phyloP scores from a whole-genome alignment of 2,888 invertebrate genomes.

The Zaprionus lineosus region DNA sequence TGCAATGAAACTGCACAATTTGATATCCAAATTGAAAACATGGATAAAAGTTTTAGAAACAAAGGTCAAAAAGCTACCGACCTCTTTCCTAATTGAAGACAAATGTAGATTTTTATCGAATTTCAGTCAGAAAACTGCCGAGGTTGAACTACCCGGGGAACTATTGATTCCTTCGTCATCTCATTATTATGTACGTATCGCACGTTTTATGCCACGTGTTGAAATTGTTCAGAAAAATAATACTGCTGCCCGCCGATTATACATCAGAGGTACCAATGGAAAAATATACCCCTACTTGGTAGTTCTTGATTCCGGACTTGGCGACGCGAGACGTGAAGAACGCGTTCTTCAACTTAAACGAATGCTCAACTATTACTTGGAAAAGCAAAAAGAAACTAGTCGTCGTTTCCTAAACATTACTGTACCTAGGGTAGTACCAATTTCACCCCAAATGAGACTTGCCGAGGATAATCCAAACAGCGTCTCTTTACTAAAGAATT shows the following conservation, averaged over 20 bases:
- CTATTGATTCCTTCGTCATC: constrained; percentile 96
- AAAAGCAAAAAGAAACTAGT: constrained; percentile 97
- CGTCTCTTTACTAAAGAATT: constrained; percentile 92
- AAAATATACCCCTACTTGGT: constrained; percentile 98
- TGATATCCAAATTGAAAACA: constrained; percentile 96
- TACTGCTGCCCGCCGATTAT: constrained; percentile 93
- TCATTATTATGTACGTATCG: constrained; percentile 97
- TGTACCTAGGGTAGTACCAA: constrained; percentile 96
- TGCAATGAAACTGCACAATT: constrained; percentile 94
- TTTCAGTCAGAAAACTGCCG: constrained; percentile 97
- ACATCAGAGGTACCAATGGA: constrained; percentile 98
- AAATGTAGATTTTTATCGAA: constrained; percentile 97
- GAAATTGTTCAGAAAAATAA: constrained; percentile 98
- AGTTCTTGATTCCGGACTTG: constrained; percentile 96
- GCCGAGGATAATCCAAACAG: constrained; percentile 98
- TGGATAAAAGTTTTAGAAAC: constrained; percentile 98
- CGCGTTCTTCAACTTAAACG: constrained; percentile 94
- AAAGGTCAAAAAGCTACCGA: constrained; percentile 95
- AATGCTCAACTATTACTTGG: constrained; percentile 96
- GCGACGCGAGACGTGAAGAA: constrained; percentile 96
- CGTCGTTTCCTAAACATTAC: constrained; percentile 95
- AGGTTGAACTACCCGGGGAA: constrained; percentile 97
- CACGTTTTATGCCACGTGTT: constrained; percentile 97
- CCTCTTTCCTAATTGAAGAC: constrained; percentile 97
- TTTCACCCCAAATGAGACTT: constrained; percentile 96